These are phyloP conservation scores for Poecilia picta DNA, from an alignment of 2,797 vertebrate species.

Conservation along the genomic window DNA sequence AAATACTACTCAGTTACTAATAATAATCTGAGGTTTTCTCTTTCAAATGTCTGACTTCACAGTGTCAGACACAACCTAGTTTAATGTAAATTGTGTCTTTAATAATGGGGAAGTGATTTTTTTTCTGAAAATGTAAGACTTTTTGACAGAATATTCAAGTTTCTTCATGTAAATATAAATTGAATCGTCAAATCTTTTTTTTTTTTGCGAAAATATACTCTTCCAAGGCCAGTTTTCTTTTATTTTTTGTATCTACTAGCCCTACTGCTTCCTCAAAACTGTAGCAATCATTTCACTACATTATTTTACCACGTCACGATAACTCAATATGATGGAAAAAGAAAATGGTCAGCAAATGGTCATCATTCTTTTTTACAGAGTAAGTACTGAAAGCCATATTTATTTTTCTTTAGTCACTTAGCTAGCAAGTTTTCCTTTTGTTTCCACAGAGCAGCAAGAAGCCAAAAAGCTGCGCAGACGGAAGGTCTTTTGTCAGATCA, in stretches of 20 bases:
- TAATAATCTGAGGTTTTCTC: too few relatives aligned
- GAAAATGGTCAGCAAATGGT: background rate
- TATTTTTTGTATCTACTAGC: background rate
- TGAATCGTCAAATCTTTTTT: too few relatives aligned
- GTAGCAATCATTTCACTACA: background rate
- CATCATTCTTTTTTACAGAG: background rate
- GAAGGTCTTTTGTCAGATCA: slow-evolving; percentile 96
- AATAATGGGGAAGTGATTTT: too few relatives aligned
- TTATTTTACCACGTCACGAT: background rate
- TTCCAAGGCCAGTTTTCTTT: background rate
- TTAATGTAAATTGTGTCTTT: too few relatives aligned
- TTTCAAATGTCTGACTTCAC: too few relatives aligned
- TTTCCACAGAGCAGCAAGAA: slow-evolving; percentile 67
- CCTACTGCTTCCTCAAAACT: background rate
- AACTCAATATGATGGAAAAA: background rate
- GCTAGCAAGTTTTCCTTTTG: slow-evolving; percentile 41
- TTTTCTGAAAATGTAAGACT: background rate
- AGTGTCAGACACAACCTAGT: too few relatives aligned
- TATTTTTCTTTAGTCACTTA: background rate
- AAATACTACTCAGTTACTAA: too few relatives aligned
- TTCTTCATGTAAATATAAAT: background rate
- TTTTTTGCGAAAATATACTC: too few relatives aligned
- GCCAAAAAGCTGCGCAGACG: slow-evolving; percentile 78
- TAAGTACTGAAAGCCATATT: background rate
- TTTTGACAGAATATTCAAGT: background rate